Percentiles rank a stretch among this genome's conserved stretches.
Conservation (phyloP, 2,888 invertebrate species). For the Chloromyia formosa region DNA sequence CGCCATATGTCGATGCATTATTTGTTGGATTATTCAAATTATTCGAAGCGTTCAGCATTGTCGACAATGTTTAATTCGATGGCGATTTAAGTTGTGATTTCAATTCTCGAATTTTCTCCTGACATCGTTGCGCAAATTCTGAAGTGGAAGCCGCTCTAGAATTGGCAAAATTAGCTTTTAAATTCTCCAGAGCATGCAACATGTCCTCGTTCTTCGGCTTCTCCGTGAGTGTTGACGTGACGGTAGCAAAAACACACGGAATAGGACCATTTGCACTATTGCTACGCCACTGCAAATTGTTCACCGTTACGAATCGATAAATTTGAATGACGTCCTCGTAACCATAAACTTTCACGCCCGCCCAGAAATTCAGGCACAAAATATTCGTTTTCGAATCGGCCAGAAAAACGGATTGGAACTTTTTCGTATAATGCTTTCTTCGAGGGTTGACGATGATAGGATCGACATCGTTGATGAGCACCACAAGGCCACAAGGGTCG, state of each 20-base stretch:
- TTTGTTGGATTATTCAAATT: conserved; percentile 26
- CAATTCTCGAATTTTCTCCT: conserved; percentile 53
- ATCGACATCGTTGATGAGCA: conserved; percentile 66
- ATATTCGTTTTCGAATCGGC: conserved; percentile 68
- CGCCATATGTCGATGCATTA: conserved; percentile 3
- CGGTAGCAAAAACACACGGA: conserved; percentile 70
- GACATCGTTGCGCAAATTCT: conserved; percentile 52
- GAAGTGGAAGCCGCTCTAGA: too few species aligned
- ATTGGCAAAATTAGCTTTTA: conserved; percentile 60
- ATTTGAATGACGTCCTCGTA: conserved; percentile 68
- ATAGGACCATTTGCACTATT: conserved; percentile 66
- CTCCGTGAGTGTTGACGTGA: conserved; percentile 70
- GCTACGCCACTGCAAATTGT: conserved; percentile 71
- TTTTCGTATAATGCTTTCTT: too few species aligned
- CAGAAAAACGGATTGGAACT: conserved; percentile 69
- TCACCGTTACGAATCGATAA: conserved; percentile 69
- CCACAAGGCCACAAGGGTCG: conserved; percentile 76
- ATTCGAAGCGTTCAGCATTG: not conserved
- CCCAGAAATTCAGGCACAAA: conserved; percentile 68
- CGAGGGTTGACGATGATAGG: not conserved
- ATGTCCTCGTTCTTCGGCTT: conserved; percentile 68
- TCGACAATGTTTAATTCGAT: not conserved
- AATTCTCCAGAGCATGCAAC: conserved; percentile 63
- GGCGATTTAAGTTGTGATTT: conserved; percentile 39
- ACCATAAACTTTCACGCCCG: conserved; percentile 66